Evolutionary conservation across 2,797 vertebrate genomes (phyloP), one percentile per base, ranked within the genome.

Genomic region (Setipinna tenuifilis): DNA sequence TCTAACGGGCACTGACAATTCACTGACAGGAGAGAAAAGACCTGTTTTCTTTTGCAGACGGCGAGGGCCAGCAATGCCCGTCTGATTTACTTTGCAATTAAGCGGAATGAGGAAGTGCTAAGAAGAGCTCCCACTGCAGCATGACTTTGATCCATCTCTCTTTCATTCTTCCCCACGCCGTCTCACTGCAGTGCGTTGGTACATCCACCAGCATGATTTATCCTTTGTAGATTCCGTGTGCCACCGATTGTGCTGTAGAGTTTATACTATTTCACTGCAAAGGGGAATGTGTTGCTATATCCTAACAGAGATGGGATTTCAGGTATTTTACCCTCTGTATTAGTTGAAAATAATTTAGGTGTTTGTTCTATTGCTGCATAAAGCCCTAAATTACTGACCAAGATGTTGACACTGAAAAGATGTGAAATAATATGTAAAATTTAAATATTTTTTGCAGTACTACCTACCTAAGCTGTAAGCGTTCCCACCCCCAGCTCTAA

Each of bases 81-180:
- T 83, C 82, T 89, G 90, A 89, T 90, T 88, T 88, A 89, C 87
- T 85, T 87, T 84, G 85, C 86, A 86, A 90, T 90, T 90, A 86
- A 87, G 83, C 83, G 71, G 84, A 16, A 75, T 19, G 83, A 19
- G 50, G 82, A 84, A 78, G 62, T 83, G 50, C 84, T 57, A 71
- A 85, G 71, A 61, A 68, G 83, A 83, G 83, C 81, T 78, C 48
- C 48, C 23, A 75, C 83, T 83, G 82, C 75, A 68, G 85, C 83
- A 75, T 80, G 46, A 88, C 86, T 87, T 86, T 86, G 83, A 88
- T 88, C 81, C 86, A 88, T 83, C 28, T 21, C 23, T 14, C 28
- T 61, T 11, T 41, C 57, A 83, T 58, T 81, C 23, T 31, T 81
- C 6, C 10, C n/a, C 50, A 80, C 83, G 35, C 71, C 62, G 19